Evolutionary conservation across 2,113 vertebrate genomes (phyloP).

Genomic region (Melanostigma gelatinosum): DNA sequence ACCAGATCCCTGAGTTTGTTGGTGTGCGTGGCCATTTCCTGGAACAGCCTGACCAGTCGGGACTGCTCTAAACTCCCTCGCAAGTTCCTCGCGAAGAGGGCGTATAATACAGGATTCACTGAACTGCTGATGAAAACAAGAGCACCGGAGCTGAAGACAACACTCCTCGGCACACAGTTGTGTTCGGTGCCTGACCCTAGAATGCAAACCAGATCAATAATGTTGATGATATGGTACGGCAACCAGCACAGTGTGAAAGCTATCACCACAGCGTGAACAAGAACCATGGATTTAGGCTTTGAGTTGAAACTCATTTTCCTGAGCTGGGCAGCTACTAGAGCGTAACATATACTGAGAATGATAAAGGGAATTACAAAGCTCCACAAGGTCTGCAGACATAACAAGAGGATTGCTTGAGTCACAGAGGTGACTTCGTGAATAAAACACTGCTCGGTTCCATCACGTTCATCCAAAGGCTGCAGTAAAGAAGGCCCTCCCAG

Average conservation of each 20-base stretch:
- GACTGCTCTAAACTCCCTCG: conserved; percentile 59
- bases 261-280: conserved; percentile 66
- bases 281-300: conserved; percentile 67
- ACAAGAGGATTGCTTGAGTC: conserved; percentile 2
- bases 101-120: conserved; percentile 73
- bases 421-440: not conserved
- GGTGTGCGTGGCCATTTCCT: conserved; percentile 65
- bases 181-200: not conserved
- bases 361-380: conserved; percentile 57
- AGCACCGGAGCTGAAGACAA: conserved; percentile 56
- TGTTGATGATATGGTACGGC: conserved; percentile 73
- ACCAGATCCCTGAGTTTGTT: conserved; percentile 39
- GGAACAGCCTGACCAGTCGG: conserved; percentile 68
- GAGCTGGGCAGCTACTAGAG: conserved; percentile 53
- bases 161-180: not conserved
- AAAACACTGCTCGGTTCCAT: conserved; percentile 32
- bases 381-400: conserved; percentile 36
- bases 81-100: conserved; percentile 63
- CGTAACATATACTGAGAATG: conserved; percentile 59
- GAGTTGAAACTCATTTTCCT: conserved; percentile 59
- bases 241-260: conserved; percentile 76
- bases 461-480: not conserved
- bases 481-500: conserved; percentile 57
- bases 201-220: conserved; percentile 35
- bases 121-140: conserved; percentile 77